Percentiles rank a stretch among this genome's conserved stretches.
phyloP scores from a whole-genome alignment of 2,888 invertebrate genomes.

The Dynastes maya region DNA sequence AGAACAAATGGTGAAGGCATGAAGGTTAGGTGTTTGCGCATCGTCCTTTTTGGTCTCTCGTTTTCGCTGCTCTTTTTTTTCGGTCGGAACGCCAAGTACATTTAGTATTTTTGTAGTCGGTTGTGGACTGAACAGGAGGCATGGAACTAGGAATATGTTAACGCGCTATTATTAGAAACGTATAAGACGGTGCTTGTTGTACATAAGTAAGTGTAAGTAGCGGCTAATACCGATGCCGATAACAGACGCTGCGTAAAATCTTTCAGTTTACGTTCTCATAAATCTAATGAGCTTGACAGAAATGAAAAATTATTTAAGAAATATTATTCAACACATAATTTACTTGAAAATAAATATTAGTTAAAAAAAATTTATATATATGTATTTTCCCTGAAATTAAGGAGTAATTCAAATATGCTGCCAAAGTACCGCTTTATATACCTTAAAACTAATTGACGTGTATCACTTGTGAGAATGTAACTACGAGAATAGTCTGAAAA shows the following conservation, averaged over 20 bases:
- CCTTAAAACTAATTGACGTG: too few relatives aligned
- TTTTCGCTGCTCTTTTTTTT: conserved; percentile 6
- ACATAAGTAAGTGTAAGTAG: conserved; percentile 32
- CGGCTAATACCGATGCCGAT: conserved; percentile 32
- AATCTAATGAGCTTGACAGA: neutral
- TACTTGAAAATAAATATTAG: neutral
- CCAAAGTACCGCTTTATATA: too few relatives aligned
- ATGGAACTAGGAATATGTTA: conserved; percentile 46
- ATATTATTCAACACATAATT: neutral
- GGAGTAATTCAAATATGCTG: too few relatives aligned
- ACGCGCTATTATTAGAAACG: conserved; percentile 40
- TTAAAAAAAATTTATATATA: neutral
- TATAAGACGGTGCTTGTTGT: conserved; percentile 30
- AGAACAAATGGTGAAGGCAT: conserved; percentile 40
- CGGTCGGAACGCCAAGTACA: conserved; percentile 41
- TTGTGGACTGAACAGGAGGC: conserved; percentile 34
- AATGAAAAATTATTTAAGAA: neutral
- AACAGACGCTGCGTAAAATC: conserved; percentile 14
- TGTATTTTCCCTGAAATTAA: neutral
- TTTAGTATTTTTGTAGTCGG: conserved; percentile 42
- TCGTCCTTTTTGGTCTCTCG: conserved; percentile 37
- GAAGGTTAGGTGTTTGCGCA: conserved; percentile 45
- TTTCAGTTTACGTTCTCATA: neutral
- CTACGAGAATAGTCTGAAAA: too few relatives aligned
- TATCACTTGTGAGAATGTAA: too few relatives aligned